Evolutionary conservation across 1,140 invertebrate species (phyloP).

Genomic region (Lordiphosa stackelbergi): DNA sequence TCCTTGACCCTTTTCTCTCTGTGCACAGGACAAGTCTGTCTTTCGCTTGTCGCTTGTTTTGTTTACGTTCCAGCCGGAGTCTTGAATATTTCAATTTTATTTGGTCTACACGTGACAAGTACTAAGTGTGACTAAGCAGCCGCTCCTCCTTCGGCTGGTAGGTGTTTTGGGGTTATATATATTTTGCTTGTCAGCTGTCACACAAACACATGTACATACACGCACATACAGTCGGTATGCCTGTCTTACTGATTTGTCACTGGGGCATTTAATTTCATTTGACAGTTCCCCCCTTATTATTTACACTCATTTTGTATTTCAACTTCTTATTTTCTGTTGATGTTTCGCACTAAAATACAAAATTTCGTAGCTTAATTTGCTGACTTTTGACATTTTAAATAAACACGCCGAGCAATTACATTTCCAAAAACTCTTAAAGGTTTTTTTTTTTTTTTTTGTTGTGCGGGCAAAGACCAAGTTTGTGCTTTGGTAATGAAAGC

Average conservation of each 20-base stretch:
- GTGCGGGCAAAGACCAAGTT: too few relatives aligned
- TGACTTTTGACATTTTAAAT: background rate
- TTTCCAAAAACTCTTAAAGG: too few relatives aligned
- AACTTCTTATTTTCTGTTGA: too few relatives aligned
- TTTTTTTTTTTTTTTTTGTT: too few relatives aligned
- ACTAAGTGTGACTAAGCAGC: slow-evolving; percentile 23
- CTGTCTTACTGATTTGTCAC: slow-evolving; percentile 39
- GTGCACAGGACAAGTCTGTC: background rate
- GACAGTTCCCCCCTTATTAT: slow-evolving; percentile 28
- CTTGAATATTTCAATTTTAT: slow-evolving; percentile 67
- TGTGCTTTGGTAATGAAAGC: too few relatives aligned
- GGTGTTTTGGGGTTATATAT: slow-evolving; percentile 4
- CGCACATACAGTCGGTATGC: background rate
- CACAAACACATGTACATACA: too few relatives aligned
- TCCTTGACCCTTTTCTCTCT: background rate
- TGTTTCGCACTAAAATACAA: slow-evolving; percentile 12
- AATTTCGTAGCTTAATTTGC: slow-evolving; percentile 6
- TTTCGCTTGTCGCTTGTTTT: slow-evolving; percentile 11
- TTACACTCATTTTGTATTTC: too few relatives aligned
- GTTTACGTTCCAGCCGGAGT: slow-evolving; percentile 16
- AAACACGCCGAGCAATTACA: too few relatives aligned
- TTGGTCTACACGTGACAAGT: slow-evolving; percentile 65
- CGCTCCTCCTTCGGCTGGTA: background rate
- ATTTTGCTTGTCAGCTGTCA: slow-evolving; percentile 3
- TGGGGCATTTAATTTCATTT: slow-evolving; percentile 62